Percentiles rank a stretch among this genome's conserved stretches.
Conservation (phyloP, 2,888 invertebrate species). For the Balanococcus diminutus region DNA sequence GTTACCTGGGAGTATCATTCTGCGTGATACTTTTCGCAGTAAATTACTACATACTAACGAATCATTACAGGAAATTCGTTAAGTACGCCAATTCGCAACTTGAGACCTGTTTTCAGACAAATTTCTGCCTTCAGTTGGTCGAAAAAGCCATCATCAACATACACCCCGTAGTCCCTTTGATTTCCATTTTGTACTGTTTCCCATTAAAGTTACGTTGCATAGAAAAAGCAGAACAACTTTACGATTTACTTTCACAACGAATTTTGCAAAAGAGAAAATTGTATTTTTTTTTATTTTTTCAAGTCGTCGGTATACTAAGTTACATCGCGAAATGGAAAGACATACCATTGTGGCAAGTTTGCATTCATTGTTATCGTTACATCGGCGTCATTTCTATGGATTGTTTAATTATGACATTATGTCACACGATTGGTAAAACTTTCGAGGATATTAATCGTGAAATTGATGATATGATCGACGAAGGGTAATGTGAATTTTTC, state of each 20-base stretch:
- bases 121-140: constrained; percentile 44
- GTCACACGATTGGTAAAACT: background rate
- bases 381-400: constrained; percentile 26
- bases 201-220: background rate
- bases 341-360: background rate
- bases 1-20: background rate
- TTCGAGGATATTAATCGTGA: constrained; percentile 22
- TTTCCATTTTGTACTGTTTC: background rate
- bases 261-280: background rate
- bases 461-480: constrained; percentile 5
- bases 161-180: constrained; percentile 9
- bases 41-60: background rate
- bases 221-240: background rate
- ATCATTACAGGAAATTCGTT: background rate
- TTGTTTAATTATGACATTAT: constrained; percentile 26
- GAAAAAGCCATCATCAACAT: constrained; percentile 26
- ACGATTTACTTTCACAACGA: background rate
- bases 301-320: background rate
- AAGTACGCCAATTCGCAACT: background rate
- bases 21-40: background rate
- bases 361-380: background rate
- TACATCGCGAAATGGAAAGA: background rate
- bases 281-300: constrained; percentile 20
- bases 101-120: constrained; percentile 41
- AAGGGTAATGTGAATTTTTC: background rate